Conservation (phyloP, 2,888 invertebrate genomes). For the Operophtera brumata region DNA sequence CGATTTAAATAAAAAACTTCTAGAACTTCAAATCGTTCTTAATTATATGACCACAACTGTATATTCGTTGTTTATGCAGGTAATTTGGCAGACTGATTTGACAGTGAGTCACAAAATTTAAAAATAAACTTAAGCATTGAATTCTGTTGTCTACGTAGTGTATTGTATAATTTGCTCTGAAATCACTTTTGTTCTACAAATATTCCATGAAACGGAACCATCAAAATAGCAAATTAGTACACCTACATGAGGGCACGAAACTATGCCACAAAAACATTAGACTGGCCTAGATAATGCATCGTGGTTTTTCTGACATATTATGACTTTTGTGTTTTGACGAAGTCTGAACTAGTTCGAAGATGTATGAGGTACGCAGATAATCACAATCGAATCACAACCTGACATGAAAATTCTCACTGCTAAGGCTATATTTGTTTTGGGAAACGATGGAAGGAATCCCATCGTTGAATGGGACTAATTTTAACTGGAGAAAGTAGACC, state of each 20-base stretch:
- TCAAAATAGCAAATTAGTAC: conserved; percentile 7
- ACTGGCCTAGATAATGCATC: conserved; percentile 24
- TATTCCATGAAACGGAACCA: conserved; percentile 1
- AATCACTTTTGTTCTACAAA: background rate
- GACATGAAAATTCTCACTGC: no score
- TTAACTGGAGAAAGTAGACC: no score
- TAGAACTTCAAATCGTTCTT: no score
- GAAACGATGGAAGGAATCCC: background rate
- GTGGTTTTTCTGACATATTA: conserved; percentile 6
- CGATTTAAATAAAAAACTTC: no score
- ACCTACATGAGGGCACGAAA: conserved; percentile 6
- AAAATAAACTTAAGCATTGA: no score
- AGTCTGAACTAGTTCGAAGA: background rate
- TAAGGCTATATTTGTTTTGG: background rate
- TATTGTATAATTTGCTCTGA: no score
- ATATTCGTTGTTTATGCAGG: background rate
- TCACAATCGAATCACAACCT: no score
- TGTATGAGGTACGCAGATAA: background rate
- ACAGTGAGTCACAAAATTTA: no score
- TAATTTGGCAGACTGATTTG: background rate
- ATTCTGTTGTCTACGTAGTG: no score
- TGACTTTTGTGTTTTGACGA: background rate
- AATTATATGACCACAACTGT: no score
- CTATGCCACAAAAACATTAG: conserved; percentile 5
- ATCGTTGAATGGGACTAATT: background rate